Base-by-base conservation (phyloP, 2,888 invertebrate genomes). In the Syrphus vitripennis region DNA sequence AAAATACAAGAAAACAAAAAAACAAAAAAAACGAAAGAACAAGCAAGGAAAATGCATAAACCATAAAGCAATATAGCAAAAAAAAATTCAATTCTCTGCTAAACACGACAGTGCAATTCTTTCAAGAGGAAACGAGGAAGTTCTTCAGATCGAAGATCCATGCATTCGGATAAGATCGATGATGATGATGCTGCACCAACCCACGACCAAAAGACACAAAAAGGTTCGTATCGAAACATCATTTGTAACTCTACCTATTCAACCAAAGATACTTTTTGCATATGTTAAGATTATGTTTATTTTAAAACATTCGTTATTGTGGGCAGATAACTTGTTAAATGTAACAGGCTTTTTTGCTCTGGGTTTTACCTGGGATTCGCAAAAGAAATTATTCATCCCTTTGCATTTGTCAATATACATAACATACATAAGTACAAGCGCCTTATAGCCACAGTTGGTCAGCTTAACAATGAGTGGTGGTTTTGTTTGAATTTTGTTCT, bases 171-270 rank as follows among this genome's bases (percentile, higher is more conserved):
- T 78, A 86, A 86, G 86, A 86, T 86, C 70, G 82, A 86, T 81
- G 86, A 86, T 78, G 86, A 86, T 86, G 86, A 86, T 86, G 86
- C 86, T 86, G 86, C 57, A 77, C 76, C 86, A 86, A 86, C 82
- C 78, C 74, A 86, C 86, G 69, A 86, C 82, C 77, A 50, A 86
- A 63, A 86, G 82, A 86, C 82, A 82, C 86, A 86, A 78, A 86
- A 81, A 86, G 86, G 86, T 82, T 69, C 55, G 82, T 74, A 21
- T 74, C 4, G 16, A 9, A 40, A n/a, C 40, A 61, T 40, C 40
- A 40, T 24, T 42, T 12, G 42, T 21, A 42, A 63, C 10, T 63
- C 6, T 19, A n/a, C n/a, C n/a, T n/a, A 34, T 34, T 9, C 16
- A 19, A 37, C 29, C 12, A 12, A 19, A 57, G 31, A 59, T 59